Evolutionary conservation across 2,888 invertebrate genomes (phyloP), one percentile per base, ranked within the genome.

Genomic region (Volucella inanis): DNA sequence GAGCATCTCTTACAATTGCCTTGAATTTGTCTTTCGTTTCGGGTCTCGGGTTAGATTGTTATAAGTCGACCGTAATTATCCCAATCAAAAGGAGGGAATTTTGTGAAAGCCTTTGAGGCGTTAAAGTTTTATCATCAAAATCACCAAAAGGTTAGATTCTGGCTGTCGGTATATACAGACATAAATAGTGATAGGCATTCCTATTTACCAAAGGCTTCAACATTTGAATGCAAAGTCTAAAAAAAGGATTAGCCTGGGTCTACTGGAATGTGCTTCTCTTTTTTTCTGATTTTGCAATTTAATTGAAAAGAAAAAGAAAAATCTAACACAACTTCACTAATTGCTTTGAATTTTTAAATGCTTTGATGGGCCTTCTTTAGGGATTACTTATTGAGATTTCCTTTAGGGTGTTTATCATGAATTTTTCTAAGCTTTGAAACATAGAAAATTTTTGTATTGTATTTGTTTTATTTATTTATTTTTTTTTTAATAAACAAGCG

Each of bases 101-200:
- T 67, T 31, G 2, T 38, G 12, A 64, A 68, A 55, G 54, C 68
- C 62, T 81, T 57, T 41, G 39, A 57, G 54, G 55, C 62, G 45
- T 52, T 62, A 31, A 80, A 75, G 75, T 80, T 81, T 81, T 41
- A 57, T 76, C 67, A 55, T 79, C 67, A 67, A 79, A 67, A 52
- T 52, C 11, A 2, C 9, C 39, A 11, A 8, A 45, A 52, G 38
- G n/a, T 15, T 54, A 39, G 55, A 22, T 41, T 22, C 14, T 6
- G 14, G 15, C 10, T 47, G 38, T 55, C 38, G 47, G 8, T 11
- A 18, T 39, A 9, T 22, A 14, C 22, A 50, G 22, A 22, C 22
- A 47, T 61, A n/a, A n/a, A 47, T 1, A 47, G 9, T 11, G 38
- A 62, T 22, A 50, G 49, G 18, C 59, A 61, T n/a, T 52, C 31